Percentiles rank a stretch among this genome's conserved stretches.
Evolutionary conservation across 2,888 invertebrate genomes (phyloP).

Genomic region (Tachina grossa): DNA sequence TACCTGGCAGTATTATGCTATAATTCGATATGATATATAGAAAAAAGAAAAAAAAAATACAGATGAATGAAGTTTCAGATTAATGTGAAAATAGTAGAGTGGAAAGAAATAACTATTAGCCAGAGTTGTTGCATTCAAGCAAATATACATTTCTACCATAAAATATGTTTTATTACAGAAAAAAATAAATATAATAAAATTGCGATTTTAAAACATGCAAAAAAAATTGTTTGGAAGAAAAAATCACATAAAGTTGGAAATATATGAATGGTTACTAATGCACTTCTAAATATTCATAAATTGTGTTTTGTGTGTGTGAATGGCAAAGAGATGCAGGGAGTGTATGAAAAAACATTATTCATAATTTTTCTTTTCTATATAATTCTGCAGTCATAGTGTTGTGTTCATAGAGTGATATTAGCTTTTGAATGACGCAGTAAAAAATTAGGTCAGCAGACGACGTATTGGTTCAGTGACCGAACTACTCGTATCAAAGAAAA

Average conservation of each 20-base stretch:
- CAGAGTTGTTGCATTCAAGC: slow-evolving; percentile 57
- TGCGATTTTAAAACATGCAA: slow-evolving; percentile 63
- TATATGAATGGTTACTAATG: slow-evolving; percentile 61
- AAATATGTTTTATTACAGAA: slow-evolving; percentile 70
- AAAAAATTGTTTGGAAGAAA: slow-evolving; percentile 39
- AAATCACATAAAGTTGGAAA: slow-evolving; percentile 48
- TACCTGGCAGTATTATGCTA: not conserved
- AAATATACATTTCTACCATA: slow-evolving; percentile 53
- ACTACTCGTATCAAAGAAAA: slow-evolving; percentile 66
- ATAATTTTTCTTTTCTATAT: slow-evolving; percentile 46
- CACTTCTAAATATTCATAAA: slow-evolving; percentile 59
- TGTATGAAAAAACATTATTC: slow-evolving; percentile 41
- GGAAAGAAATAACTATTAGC: slow-evolving; percentile 46
- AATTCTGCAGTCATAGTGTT: slow-evolving; percentile 14
- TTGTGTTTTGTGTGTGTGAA: slow-evolving; percentile 14
- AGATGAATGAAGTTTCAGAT: slow-evolving; percentile 31
- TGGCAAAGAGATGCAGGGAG: not conserved
- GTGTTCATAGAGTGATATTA: slow-evolving; percentile 59
- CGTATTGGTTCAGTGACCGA: slow-evolving; percentile 72
- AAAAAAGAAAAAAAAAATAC: slow-evolving; percentile 3
- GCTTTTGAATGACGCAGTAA: slow-evolving; percentile 70
- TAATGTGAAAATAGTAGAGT: slow-evolving; percentile 66
- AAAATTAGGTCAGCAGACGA: slow-evolving; percentile 71
- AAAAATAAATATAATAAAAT: slow-evolving; percentile 65
- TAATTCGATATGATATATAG: slow-evolving; percentile 40